Percentiles rank a stretch among this genome's conserved stretches.
Evolutionary conservation across 2,797 vertebrate genomes (phyloP).

Genomic region (Lacerta bilineata): DNA sequence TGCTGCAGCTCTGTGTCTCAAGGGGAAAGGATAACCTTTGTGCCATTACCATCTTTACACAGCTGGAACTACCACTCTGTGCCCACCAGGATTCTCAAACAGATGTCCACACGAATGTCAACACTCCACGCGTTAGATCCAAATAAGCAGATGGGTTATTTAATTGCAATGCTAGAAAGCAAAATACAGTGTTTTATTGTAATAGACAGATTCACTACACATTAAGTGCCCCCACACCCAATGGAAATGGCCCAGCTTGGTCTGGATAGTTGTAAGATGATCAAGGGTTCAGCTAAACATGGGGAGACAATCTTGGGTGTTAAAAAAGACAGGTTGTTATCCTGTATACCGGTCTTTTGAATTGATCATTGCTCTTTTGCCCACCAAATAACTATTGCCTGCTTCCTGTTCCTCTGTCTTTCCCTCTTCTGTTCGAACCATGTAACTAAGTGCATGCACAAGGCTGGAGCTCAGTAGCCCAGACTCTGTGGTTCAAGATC

Average conservation of each 20-base stretch:
- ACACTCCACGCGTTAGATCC: neutral
- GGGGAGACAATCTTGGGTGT: neutral
- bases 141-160: neutral
- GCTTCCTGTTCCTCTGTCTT: no score
- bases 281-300: neutral
- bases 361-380: neutral
- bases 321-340: neutral
- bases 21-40: slow-evolving; percentile 10
- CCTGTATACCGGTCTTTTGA: neutral
- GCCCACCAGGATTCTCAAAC: slow-evolving; percentile 9
- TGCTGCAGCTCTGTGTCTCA: slow-evolving; percentile 26
- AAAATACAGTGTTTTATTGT: neutral
- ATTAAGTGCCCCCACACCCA: neutral
- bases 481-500: no score
- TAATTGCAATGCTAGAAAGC: neutral
- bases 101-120: neutral
- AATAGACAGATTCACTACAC: neutral
- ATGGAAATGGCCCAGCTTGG: neutral
- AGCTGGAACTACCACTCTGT: slow-evolving; percentile 38
- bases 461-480: no score
- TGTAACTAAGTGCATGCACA: no score
- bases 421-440: no score
- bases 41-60: slow-evolving; percentile 7
- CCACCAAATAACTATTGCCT: no score
- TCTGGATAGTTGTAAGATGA: neutral